These are phyloP conservation scores for Acridotheres tristis DNA, from an alignment of 2,797 vertebrate genomes.

Conservation along the genomic window DNA sequence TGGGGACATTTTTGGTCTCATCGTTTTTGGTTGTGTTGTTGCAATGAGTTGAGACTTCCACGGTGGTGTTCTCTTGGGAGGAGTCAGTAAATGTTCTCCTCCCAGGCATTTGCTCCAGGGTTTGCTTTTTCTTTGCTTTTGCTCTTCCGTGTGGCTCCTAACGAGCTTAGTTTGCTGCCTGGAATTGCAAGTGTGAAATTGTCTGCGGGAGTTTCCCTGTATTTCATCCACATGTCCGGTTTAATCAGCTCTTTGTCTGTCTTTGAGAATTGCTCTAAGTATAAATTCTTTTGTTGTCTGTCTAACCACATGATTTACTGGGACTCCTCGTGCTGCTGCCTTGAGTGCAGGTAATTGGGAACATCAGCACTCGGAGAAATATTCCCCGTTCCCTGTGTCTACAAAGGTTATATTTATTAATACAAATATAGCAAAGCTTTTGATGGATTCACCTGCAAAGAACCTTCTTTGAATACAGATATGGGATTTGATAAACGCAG, in stretches of 20 bases:
- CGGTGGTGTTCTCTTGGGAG: not conserved
- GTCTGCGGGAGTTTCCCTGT: constrained; percentile 24
- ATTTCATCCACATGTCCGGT: constrained; percentile 45
- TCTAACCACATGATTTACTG: constrained; percentile 62
- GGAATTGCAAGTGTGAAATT: constrained; percentile 49
- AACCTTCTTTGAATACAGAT: not conserved
- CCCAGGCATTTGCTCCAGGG: not conserved
- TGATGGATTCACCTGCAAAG: not conserved
- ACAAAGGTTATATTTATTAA: not conserved
- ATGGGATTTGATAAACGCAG: not conserved
- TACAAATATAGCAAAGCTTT: not conserved
- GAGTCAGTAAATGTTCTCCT: not conserved
- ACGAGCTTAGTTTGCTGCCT: constrained; percentile 15
- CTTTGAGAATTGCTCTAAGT: constrained; percentile 59
- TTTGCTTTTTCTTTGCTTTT: not conserved
- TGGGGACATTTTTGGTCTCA: not conserved
- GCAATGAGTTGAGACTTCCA: not conserved
- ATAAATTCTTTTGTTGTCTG: constrained; percentile 57
- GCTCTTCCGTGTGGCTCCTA: not conserved
- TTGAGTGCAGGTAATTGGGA: constrained; percentile 61
- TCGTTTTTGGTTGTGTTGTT: not conserved
- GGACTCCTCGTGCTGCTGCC: constrained; percentile 31
- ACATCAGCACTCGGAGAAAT: not conserved
- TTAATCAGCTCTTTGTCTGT: constrained; percentile 67
- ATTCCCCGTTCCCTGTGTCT: not conserved